phyloP scores from a whole-genome alignment of 2,797 vertebrate genomes.

The Rhinichthys osculus region DNA sequence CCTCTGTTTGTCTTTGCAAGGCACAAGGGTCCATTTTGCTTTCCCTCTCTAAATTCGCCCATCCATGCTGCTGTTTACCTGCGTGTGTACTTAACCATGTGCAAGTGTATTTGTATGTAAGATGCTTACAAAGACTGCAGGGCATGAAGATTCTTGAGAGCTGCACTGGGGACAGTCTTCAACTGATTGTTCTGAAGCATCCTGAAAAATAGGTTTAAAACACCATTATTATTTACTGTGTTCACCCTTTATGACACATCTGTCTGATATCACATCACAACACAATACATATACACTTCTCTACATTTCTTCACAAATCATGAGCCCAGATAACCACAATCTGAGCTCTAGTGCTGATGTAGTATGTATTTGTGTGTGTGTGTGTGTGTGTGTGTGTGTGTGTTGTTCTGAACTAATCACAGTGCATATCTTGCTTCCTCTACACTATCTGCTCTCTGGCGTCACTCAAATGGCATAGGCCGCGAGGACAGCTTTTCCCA shows the following conservation, averaged over 20 bases:
- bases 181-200: slow-evolving; percentile 98
- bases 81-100: slow-evolving; percentile 44
- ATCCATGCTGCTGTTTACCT: slow-evolving; percentile 56
- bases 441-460: slow-evolving; percentile 55
- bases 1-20: slow-evolving; percentile 69
- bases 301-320: not conserved
- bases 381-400: slow-evolving; percentile 34
- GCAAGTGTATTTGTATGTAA: slow-evolving; percentile 42
- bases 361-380: slow-evolving; percentile 13
- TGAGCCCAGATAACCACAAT: not conserved
- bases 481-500: slow-evolving; percentile 34
- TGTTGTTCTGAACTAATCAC: slow-evolving; percentile 39
- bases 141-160: slow-evolving; percentile 87
- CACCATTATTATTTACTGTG: not conserved
- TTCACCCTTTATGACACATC: not conserved
- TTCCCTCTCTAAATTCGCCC: slow-evolving; percentile 59
- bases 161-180: slow-evolving; percentile 91
- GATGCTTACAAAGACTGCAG: slow-evolving; percentile 95
- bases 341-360: not conserved
- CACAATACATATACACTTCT: not conserved
- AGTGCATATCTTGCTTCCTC: slow-evolving; percentile 57
- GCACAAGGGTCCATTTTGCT: slow-evolving; percentile 51
- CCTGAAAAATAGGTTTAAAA: slow-evolving; percentile 70
- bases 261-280: not conserved
- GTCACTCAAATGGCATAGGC: slow-evolving; percentile 49